Evolutionary conservation across 2,888 invertebrate species (phyloP), one percentile per base, ranked within the genome.

Genomic region (Mythimna impura): DNA sequence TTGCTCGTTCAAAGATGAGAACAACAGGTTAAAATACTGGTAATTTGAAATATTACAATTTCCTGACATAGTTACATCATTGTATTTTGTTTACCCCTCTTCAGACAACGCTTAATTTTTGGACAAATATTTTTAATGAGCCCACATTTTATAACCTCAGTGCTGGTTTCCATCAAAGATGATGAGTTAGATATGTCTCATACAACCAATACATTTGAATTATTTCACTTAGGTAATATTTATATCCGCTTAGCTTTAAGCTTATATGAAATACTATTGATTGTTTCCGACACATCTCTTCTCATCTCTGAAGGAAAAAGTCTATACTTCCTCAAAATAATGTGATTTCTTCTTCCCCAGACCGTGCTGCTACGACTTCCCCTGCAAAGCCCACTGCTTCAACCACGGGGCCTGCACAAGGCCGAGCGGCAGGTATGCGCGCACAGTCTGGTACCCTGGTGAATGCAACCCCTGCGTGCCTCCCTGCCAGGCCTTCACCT

Each of bases 331-430:
- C 10, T 40, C 14, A 0, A 36, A 47, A 22, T 68, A 61, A 57
- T 30, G 12, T 58, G 22, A 9, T n/a, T 34, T 22, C 58, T 40
- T 65, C 52, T 67, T 75, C 85, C 87, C 1, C 89, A 96, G 96
- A 40, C 94, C 95, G 0, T 96, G 96, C 85, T 94, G 95, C 81
- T 96, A 96, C 88, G 96, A 96, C 74, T 94, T 82, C 68, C 96
- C 96, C 0, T 96, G 96, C 86, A 96, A 94, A 80, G 96, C 96
- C 6, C 88, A 96, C 80, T 96, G 96, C 86, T 96, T 95, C 88
- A 95, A 95, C 88, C 95, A 95, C 87, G 95, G 94, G 10, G 94
- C 94, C 0, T 92, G 92, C 75, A 95, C 94, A 0, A 89, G 96
- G 17, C 95, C 96, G 0, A 95, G 95, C 43, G 96, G 96, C 3